A percentile compares a stretch with the other conserved stretches of the same genome.
These are phyloP conservation scores for Charaxes varanes DNA, from an alignment of 1,140 invertebrate genomes.

Conservation along the genomic window DNA sequence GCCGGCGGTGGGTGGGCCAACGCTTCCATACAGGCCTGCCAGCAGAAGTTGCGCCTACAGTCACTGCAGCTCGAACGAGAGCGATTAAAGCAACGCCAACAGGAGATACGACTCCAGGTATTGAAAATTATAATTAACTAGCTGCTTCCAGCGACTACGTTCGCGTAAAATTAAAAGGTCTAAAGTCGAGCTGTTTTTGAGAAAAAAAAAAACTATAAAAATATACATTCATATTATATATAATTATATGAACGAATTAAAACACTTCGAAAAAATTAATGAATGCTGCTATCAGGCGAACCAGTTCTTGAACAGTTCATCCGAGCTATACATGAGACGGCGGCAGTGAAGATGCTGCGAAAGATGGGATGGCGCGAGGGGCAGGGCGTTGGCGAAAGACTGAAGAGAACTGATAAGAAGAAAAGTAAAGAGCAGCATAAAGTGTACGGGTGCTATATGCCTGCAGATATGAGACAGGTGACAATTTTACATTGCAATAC, in stretches of 20 bases:
- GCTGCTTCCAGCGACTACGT: too few relatives aligned
- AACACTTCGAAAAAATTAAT: not conserved
- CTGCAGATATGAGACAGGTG: slow-evolving; percentile 59
- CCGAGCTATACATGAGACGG: slow-evolving; percentile 88
- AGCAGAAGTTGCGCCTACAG: slow-evolving; percentile 87
- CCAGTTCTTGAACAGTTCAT: slow-evolving; percentile 87
- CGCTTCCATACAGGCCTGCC: slow-evolving; percentile 79
- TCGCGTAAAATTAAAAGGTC: too few relatives aligned
- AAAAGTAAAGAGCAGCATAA: slow-evolving; percentile 68
- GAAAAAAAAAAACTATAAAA: too few relatives aligned
- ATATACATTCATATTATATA: too few relatives aligned
- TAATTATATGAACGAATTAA: too few relatives aligned
- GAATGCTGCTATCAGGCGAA: slow-evolving; percentile 54
- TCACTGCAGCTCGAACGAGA: slow-evolving; percentile 91
- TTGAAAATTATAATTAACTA: too few relatives aligned
- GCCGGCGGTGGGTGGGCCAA: slow-evolving; percentile 74
- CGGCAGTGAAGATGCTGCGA: slow-evolving; percentile 89
- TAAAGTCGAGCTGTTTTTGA: too few relatives aligned
- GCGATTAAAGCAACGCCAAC: slow-evolving; percentile 88
- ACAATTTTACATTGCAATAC: slow-evolving; percentile 17
- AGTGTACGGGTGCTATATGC: slow-evolving; percentile 83
- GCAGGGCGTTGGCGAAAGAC: slow-evolving; percentile 89
- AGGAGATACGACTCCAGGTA: slow-evolving; percentile 91
- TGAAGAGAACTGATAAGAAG: slow-evolving; percentile 78
- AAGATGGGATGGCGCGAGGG: slow-evolving; percentile 94